Evolutionary conservation across 2,113 vertebrate genomes (phyloP).

Genomic region (Thinocorus orbignyianus): DNA sequence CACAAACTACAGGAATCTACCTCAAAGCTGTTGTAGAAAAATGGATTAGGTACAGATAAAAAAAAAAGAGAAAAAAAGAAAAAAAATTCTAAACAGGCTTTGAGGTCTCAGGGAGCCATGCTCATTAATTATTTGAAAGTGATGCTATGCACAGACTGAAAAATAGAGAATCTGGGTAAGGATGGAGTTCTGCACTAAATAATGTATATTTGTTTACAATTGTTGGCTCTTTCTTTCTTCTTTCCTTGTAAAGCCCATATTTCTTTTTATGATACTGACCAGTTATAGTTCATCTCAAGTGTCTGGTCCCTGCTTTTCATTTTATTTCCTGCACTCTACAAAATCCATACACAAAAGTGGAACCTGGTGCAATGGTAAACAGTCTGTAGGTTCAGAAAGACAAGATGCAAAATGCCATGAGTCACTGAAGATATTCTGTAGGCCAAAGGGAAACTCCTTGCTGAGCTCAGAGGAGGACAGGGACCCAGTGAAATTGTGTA

Average conservation of each 20-base stretch:
- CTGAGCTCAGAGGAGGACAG: neutral
- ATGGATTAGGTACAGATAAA: constrained; percentile 42
- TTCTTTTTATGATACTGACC: neutral
- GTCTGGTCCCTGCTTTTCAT: neutral
- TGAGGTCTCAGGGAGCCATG: neutral
- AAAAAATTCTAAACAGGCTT: constrained; percentile 40
- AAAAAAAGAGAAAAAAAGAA: neutral
- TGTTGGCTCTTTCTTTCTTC: neutral
- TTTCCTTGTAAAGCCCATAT: neutral
- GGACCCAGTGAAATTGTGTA: neutral
- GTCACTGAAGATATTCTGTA: neutral
- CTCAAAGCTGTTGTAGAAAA: constrained; percentile 70
- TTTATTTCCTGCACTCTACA: neutral
- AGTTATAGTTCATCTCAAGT: neutral
- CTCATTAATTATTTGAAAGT: constrained; percentile 47
- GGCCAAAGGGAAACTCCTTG: neutral
- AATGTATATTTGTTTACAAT: neutral
- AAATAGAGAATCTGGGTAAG: neutral
- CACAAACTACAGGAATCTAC: constrained; percentile 70
- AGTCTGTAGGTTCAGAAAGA: neutral
- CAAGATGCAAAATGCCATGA: neutral
- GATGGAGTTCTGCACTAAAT: constrained; percentile 39
- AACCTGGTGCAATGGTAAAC: neutral
- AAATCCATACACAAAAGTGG: neutral
- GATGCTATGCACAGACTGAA: neutral